phyloP scores from a whole-genome alignment of 2,113 vertebrate species.

The Vidua macroura region DNA sequence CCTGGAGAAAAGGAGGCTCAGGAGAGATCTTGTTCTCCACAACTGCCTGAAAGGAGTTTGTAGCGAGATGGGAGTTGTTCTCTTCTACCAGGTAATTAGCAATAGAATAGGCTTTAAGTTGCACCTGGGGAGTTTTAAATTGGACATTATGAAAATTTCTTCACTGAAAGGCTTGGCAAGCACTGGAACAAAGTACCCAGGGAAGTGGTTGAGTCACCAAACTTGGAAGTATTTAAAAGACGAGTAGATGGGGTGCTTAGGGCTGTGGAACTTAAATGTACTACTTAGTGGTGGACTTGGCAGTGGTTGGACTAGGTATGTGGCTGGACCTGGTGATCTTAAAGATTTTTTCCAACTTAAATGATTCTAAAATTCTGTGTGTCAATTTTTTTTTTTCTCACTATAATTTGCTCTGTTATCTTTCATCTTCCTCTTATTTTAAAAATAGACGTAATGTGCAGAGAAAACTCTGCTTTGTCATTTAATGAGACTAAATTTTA shows the following conservation, averaged over 20 bases:
- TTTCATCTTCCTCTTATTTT: not conserved
- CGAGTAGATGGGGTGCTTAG: not conserved
- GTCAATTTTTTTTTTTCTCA: not conserved
- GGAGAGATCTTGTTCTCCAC: not conserved
- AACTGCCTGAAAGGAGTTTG: not conserved
- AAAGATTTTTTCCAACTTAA: not conserved
- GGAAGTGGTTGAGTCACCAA: not conserved
- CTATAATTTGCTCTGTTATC: not conserved
- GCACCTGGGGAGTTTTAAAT: not conserved
- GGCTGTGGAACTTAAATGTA: not conserved
- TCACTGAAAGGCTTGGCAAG: not conserved
- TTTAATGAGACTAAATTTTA: not conserved
- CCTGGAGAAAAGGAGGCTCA: not conserved
- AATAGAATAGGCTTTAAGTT: not conserved
- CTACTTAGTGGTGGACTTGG: not conserved
- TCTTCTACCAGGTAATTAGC: not conserved
- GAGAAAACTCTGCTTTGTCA: not conserved
- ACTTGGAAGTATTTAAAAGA: not conserved
- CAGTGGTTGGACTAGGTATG: not conserved
- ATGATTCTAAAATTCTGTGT: not conserved
- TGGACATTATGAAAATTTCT: not conserved
- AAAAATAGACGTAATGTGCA: not conserved
- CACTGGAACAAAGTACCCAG: not conserved
- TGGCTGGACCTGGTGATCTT: not conserved
- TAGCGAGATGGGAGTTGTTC: accelerated